These are phyloP conservation scores for Plebejus argus DNA, from an alignment of 2,888 invertebrate genomes.

Conservation along the genomic window DNA sequence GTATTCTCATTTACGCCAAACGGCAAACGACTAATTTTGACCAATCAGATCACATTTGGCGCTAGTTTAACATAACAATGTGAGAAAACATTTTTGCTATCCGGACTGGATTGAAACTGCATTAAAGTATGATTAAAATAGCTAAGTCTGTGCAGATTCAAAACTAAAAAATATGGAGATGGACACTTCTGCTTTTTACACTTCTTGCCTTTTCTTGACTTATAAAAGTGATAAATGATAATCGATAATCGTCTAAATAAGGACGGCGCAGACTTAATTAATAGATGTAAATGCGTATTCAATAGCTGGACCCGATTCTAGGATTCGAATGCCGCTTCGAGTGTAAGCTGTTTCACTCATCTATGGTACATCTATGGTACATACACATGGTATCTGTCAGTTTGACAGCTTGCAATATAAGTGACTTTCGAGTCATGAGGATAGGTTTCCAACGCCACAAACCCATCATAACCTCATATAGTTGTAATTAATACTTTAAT, in stretches of 20 bases:
- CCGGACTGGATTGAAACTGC: neutral
- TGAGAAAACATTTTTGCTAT: neutral
- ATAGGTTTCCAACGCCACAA: neutral
- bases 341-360: neutral
- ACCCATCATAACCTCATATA: slow-evolving; percentile 21
- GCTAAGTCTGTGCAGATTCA: neutral
- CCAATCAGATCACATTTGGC: neutral
- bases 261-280: slow-evolving; percentile 8
- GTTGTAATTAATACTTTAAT: slow-evolving; percentile 26
- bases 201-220: neutral
- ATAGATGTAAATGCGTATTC: slow-evolving; percentile 24
- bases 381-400: neutral
- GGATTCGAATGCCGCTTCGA: neutral
- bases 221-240: slow-evolving; percentile 27
- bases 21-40: neutral
- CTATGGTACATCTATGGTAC: too few species aligned
- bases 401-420: neutral
- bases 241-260: slow-evolving; percentile 20
- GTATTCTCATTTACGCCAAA: neutral
- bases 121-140: neutral
- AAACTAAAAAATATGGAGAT: slow-evolving; percentile 2
- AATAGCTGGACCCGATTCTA: neutral
- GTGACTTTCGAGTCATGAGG: neutral
- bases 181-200: neutral
- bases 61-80: neutral